Base-by-base conservation (phyloP, 1,140 invertebrate species). In the Heliconius nattereri region DNA sequence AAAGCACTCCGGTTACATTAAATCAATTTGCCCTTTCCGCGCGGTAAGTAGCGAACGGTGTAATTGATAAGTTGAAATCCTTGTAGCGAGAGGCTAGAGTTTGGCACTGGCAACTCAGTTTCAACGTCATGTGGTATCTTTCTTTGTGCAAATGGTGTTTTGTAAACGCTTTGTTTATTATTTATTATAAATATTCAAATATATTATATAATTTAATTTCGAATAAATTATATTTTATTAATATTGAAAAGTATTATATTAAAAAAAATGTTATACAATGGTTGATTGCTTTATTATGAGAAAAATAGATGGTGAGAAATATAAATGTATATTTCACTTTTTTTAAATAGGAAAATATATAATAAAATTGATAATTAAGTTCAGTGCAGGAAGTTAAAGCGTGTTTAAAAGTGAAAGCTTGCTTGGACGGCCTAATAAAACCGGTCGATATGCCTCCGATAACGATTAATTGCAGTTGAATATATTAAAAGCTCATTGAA, bases 31-130 rank as follows among this genome's bases (percentile, higher is more conserved):
- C 92, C 92, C 92, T 93, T 93, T 91, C 91, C 90, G 90, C 90
- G 92, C 89, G 89, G 92, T 94, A 94, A 94, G 92, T 94, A 94
- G 92, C 90, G 89, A 93, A 93, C 92, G 92, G 82, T 94, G 92
- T 94, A 94, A 94, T 94, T 94, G 92, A 94, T 94, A 94, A 94
- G 92, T 94, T 94, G 90, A 94, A 94, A 94, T 92, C 91, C 93
- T 94, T 94, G 93, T 94, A 93, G 84, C 90, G 90, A 86, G 87
- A 83, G 89, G 85, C 89, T 91, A 89, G 87, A 93, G 91, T 92
- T 92, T 86, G 91, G 89, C 87, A 89, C 87, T 87, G 85, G 85
- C 84, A 85, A 86, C 85, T 87, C 88, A 78, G 83, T 79, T 81
- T 85, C 85, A 81, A 86, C 85, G 85, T 85, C 85, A 85, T 87